These are phyloP conservation scores for Microcebus tavaratra DNA, from an alignment of 2,113 vertebrate species.

Conservation along the genomic window DNA sequence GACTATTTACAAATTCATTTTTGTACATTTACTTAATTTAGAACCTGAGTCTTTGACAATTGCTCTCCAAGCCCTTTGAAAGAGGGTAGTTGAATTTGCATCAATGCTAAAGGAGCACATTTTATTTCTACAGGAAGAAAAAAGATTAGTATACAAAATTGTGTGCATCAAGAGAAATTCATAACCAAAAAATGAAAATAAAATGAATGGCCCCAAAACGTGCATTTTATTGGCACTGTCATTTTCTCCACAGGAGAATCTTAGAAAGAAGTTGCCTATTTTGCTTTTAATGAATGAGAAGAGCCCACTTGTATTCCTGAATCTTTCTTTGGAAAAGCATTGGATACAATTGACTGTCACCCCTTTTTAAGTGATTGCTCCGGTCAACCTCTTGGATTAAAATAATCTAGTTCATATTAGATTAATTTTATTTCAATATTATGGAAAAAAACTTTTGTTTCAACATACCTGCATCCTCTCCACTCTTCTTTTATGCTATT, in stretches of 20 bases:
- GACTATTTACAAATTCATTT: not conserved
- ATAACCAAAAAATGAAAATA: not conserved
- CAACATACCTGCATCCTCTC: not conserved
- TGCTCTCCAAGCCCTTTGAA: not conserved
- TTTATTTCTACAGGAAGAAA: conserved; percentile 40
- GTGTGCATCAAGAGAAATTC: not conserved
- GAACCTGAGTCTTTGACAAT: not conserved
- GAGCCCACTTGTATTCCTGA: not conserved
- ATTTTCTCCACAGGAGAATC: not conserved
- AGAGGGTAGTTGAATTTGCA: not conserved
- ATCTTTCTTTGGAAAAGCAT: not conserved
- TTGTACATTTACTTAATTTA: not conserved
- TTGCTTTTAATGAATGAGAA: not conserved
- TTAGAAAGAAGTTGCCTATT: not conserved
- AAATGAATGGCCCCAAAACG: not conserved
- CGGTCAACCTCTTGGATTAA: not conserved
- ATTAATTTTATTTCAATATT: not conserved
- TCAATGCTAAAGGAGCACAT: not conserved
- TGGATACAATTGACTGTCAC: not conserved
- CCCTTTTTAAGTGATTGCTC: not conserved
- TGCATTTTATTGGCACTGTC: not conserved
- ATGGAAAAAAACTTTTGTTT: not conserved
- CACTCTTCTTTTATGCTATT: not conserved
- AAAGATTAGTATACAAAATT: not conserved
- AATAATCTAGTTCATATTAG: not conserved